Base-by-base conservation (phyloP, 2,888 invertebrate species). In the Tryphoninae sp. region DNA sequence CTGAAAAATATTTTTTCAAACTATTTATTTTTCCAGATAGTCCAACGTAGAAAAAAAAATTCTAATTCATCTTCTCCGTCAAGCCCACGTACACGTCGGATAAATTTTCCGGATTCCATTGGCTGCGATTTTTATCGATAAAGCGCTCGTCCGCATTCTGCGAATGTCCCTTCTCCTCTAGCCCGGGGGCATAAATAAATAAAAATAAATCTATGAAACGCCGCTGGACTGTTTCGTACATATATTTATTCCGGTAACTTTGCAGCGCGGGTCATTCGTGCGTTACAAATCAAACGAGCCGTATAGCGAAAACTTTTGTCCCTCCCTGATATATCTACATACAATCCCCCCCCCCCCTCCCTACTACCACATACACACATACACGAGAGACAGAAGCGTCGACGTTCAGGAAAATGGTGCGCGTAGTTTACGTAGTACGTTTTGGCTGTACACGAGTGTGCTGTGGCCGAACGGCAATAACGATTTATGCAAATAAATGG, bases 401-500 rank as follows among this genome's bases (percentile, higher is more conserved):
- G 13, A 42, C 11, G 19, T 22, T 53, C 45, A 13, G 45, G 9
- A 55, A 22, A 53, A 64, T 13, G 42, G 67, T 22, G 45, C 45
- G 45, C 45, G 45, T 45, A 13, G 45, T 45, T 45, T 45, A 45
- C 45, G 45, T 45, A 13, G 45, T 45, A 45, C 45, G 13, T 45
- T 45, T 13, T 55, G 16, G 55, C 55, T 55, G 22, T 19, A 9
- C 55, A 19, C 16, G 49, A 59, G 40, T 33, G 23, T 59, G 67
- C 49, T 53, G 26, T 51, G 76, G 68, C 76, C 67, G 67, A 76
- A 76, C 75, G 81, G 80, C 80, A 80, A 84, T 84, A 84, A 84
- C 81, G 81, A 84, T 84, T 80, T 80, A 84, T 84, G 82, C 78
- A 88, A 88, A 88, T 88, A 88, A 88, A 82, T 85, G 87, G 79